Evolutionary conservation across 2,113 vertebrate genomes (phyloP).

Genomic region (Trochalopteron elliotii): DNA sequence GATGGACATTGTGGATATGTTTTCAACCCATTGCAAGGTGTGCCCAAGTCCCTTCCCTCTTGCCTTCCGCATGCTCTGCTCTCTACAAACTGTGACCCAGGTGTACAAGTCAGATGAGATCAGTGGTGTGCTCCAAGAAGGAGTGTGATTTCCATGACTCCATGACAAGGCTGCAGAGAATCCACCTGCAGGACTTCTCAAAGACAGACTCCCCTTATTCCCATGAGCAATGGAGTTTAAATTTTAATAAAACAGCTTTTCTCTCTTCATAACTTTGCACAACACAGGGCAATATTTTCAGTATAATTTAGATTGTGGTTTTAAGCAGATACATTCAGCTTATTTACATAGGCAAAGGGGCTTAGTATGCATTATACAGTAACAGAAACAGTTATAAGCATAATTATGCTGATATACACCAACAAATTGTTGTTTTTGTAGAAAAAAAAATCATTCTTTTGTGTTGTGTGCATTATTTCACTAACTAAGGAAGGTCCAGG

Average conservation of each 20-base stretch:
- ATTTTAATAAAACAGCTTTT: not conserved
- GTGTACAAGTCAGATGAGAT: not conserved
- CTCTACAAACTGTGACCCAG: not conserved
- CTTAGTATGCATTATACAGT: not conserved
- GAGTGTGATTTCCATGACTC: accelerated
- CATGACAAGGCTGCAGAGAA: not conserved
- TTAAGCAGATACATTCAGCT: not conserved
- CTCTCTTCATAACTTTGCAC: not conserved
- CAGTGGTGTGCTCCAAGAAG: not conserved
- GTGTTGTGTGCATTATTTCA: not conserved
- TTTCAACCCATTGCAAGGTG: not conserved
- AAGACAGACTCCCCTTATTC: not conserved
- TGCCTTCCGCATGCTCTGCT: accelerated
- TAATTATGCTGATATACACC: not conserved
- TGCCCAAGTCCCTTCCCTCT: not conserved
- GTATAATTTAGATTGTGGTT: not conserved
- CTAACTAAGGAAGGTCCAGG: not conserved
- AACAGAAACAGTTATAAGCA: not conserved
- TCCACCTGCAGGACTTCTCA: not conserved
- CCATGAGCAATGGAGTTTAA: not conserved
- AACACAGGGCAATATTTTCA: not conserved
- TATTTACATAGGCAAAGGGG: not conserved
- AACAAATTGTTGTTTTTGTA: not conserved
- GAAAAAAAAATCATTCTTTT: not conserved
- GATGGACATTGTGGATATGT: accelerated